Percentiles rank a stretch among this genome's conserved stretches.
phyloP scores from a whole-genome alignment of 2,113 vertebrate genomes.

The Sterna hirundo region DNA sequence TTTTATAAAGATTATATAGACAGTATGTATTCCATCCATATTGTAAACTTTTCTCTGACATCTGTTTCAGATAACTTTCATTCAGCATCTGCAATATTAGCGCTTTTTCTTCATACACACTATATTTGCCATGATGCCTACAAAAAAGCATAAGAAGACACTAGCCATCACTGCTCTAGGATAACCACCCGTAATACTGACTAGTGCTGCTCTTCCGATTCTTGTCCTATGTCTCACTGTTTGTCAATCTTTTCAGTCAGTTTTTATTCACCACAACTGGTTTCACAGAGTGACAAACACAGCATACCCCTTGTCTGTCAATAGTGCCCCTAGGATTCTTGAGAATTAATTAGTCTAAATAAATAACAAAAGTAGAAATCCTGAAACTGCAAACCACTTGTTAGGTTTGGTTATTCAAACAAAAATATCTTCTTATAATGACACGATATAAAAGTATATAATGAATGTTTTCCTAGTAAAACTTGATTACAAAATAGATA shows the following conservation, averaged over 20 bases:
- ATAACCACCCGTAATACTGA: neutral
- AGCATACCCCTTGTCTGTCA: neutral
- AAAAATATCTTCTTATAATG: neutral
- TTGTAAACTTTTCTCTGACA: neutral
- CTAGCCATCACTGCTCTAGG: neutral
- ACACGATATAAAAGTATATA: neutral
- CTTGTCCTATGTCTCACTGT: fast-evolving
- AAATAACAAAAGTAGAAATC: neutral
- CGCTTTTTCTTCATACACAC: neutral
- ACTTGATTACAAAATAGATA: neutral
- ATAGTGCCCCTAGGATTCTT: neutral
- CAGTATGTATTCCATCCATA: neutral
- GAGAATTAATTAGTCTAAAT: neutral
- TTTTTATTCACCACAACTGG: neutral
- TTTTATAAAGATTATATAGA: neutral
- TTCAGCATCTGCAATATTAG: neutral
- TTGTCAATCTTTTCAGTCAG: neutral
- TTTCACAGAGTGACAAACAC: neutral
- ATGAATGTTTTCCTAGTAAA: neutral
- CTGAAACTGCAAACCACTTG: neutral
- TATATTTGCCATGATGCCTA: neutral
- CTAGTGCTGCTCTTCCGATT: neutral
- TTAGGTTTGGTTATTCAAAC: neutral
- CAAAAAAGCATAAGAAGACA: neutral
- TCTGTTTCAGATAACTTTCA: neutral